These are phyloP conservation scores for Bambusicola thoracicus DNA, from an alignment of 2,113 vertebrate genomes.

Conservation along the genomic window DNA sequence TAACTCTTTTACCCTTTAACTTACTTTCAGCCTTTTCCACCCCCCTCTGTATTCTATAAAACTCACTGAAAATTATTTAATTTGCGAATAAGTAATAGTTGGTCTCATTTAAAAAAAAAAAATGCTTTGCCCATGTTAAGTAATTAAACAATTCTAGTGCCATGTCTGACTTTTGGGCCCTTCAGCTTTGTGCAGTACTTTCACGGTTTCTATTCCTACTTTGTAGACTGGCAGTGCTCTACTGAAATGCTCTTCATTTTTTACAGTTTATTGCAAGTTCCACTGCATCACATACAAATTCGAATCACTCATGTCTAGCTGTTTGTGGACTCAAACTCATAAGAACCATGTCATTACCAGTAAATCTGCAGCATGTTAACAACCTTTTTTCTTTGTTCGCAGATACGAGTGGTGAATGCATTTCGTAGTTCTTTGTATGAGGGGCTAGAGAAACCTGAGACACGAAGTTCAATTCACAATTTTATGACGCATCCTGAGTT, in stretches of 20 bases:
- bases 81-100: slow-evolving; percentile 57
- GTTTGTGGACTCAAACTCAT: slow-evolving; percentile 86
- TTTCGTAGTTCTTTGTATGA: slow-evolving; percentile 99
- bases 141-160: slow-evolving; percentile 56
- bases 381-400: slow-evolving; percentile 59
- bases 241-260: slow-evolving; percentile 83
- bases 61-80: slow-evolving; percentile 31
- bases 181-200: slow-evolving; percentile 73
- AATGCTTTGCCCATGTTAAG: background rate
- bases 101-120: slow-evolving; percentile 52
- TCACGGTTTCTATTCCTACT: slow-evolving; percentile 70
- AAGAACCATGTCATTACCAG: slow-evolving; percentile 62
- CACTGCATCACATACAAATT: slow-evolving; percentile 85
- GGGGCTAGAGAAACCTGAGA: slow-evolving; percentile 97
- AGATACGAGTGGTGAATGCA: slow-evolving; percentile 99
- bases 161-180: slow-evolving; percentile 68
- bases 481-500: slow-evolving; percentile 99
- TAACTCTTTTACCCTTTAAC: slow-evolving; percentile 78
- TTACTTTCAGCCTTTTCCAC: slow-evolving; percentile 67
- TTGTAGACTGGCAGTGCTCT: slow-evolving; percentile 75
- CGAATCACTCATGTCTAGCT: slow-evolving; percentile 83
- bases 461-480: slow-evolving; percentile 97
- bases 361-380: slow-evolving; percentile 35
- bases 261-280: slow-evolving; percentile 86
- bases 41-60: slow-evolving; percentile 41